Percentiles rank a stretch among this genome's conserved stretches.
phyloP scores from a whole-genome alignment of 2,888 invertebrate genomes.

The Mongoloraphidia duomilia region DNA sequence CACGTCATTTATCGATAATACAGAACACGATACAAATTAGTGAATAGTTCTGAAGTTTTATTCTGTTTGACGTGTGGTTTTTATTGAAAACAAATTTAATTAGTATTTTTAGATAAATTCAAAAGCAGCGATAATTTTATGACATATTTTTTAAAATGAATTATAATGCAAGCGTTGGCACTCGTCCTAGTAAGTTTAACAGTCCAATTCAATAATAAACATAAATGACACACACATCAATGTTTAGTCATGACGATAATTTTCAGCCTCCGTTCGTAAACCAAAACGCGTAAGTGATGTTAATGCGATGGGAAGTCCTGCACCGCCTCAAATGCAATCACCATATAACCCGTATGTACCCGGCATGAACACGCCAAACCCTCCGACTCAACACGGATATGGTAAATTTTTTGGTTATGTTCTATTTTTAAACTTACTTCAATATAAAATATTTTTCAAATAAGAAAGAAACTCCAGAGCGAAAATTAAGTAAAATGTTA shows the following conservation, averaged over 20 bases:
- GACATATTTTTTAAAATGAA: conserved; percentile 21
- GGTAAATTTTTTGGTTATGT: no score
- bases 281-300: conserved; percentile 55
- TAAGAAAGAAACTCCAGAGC: no score
- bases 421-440: no score
- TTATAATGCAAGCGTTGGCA: conserved; percentile 27
- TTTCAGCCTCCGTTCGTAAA: conserved; percentile 34
- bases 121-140: not conserved
- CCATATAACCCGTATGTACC: conserved; percentile 20
- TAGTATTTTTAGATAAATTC: not conserved
- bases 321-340: conserved; percentile 23
- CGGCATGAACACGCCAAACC: not conserved
- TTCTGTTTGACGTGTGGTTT: not conserved
- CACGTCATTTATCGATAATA: not conserved
- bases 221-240: not conserved
- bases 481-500: no score
- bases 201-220: not conserved
- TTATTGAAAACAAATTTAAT: not conserved
- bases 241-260: conserved; percentile 5
- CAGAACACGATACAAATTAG: not conserved
- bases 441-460: no score
- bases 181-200: conserved; percentile 24
- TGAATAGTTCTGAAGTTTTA: not conserved
- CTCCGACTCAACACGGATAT: no score
- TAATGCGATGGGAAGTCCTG: conserved; percentile 46